Percentiles rank a stretch among this genome's conserved stretches.
Conservation (phyloP, 2,113 vertebrate genomes). For the Colius striatus region DNA sequence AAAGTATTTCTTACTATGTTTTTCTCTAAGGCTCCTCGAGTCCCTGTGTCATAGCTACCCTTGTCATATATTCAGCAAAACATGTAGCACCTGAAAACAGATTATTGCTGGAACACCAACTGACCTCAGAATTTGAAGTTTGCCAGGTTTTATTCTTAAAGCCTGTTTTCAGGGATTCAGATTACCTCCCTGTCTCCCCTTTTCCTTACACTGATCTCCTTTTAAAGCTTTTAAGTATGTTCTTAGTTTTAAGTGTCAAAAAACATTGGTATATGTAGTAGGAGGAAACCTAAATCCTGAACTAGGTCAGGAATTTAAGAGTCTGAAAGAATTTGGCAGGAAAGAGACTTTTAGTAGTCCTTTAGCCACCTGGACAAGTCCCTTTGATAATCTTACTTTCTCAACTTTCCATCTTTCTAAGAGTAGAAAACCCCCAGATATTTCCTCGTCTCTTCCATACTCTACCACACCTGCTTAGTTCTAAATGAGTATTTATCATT, state of each 20-base stretch:
- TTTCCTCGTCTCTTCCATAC: neutral
- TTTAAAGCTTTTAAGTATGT: neutral
- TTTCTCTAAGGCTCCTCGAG: neutral
- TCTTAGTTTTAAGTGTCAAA: neutral
- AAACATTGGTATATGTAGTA: neutral
- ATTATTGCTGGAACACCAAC: neutral
- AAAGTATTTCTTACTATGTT: neutral
- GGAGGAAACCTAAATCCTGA: neutral
- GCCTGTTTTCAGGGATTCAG: neutral
- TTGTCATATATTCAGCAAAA: neutral
- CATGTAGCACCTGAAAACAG: neutral
- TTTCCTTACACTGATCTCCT: neutral
- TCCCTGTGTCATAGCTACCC: neutral
- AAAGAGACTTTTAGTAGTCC: neutral
- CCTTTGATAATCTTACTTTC: neutral
- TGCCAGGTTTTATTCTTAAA: neutral
- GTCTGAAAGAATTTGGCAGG: neutral
- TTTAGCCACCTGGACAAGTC: neutral
- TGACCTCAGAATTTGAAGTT: neutral
- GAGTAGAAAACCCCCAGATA: neutral
- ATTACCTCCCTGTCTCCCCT: neutral
- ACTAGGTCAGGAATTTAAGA: neutral
- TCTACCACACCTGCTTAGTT: neutral
- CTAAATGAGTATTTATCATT: neutral
- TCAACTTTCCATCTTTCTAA: neutral